Conservation (phyloP, 1,140 invertebrate species). For the Lepidostoma basale region DNA sequence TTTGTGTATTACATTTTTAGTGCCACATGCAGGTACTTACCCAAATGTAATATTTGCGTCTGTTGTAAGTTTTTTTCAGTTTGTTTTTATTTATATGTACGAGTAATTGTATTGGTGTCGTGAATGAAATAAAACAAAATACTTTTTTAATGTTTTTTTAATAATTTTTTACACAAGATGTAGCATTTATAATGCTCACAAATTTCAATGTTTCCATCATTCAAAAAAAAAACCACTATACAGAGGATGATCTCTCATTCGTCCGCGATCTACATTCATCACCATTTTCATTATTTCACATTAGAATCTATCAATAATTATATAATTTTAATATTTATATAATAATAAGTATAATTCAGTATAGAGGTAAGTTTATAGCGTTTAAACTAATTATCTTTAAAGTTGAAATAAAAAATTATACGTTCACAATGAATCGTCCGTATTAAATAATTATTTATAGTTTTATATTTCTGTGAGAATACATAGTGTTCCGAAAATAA, state of each 20-base stretch:
- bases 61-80: no score
- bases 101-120: no score
- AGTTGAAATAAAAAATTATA: constrained; percentile 45
- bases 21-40: no score
- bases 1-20: no score
- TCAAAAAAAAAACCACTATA: constrained; percentile 47
- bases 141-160: constrained; percentile 62
- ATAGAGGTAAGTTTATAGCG: constrained; percentile 47
- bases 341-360: constrained; percentile 47
- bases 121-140: constrained; percentile 25
- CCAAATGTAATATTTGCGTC: no score
- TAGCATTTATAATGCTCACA: constrained; percentile 65
- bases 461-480: constrained; percentile 29
- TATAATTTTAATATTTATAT: constrained; percentile 47
- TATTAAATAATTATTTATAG: constrained; percentile 40
- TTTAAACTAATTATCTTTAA: constrained; percentile 46
- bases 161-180: constrained; percentile 64
- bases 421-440: constrained; percentile 41
- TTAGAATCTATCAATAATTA: constrained; percentile 46
- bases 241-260: constrained; percentile 41
- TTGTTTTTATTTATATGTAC: no score
- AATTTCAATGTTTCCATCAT: constrained; percentile 48
- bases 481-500: constrained; percentile 18
- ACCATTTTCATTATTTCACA: constrained; percentile 35
- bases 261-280: constrained; percentile 40